Percentiles rank a stretch among this genome's conserved stretches.
Evolutionary conservation across 2,888 invertebrate genomes (phyloP).

Genomic region (Troides oblongomaculatus): DNA sequence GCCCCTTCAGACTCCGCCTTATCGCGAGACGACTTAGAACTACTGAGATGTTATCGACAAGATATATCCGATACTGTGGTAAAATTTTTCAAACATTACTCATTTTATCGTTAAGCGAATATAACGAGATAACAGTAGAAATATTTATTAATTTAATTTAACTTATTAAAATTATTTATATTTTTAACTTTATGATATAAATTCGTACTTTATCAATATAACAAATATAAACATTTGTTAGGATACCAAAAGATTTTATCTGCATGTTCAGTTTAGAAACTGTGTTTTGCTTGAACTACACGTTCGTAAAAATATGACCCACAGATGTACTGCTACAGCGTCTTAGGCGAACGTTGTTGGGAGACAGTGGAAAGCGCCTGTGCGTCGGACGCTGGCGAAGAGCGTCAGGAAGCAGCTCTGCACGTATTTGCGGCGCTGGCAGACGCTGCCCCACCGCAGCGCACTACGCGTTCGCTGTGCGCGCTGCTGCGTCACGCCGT

Average conservation of each 20-base stretch:
- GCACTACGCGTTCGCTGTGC: constrained; percentile 68
- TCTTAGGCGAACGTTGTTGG: constrained; percentile 87
- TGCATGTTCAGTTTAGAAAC: no score
- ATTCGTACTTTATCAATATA: no score
- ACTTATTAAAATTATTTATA: no score
- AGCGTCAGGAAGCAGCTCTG: constrained; percentile 62
- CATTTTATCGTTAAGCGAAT: neutral
- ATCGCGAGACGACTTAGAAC: constrained; percentile 90
- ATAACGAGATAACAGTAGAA: no score
- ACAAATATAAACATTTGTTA: no score
- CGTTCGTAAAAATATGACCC: neutral
- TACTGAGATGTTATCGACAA: constrained; percentile 91
- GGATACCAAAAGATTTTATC: no score
- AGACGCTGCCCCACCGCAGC: constrained; percentile 67
- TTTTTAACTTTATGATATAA: no score
- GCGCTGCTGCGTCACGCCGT: constrained; percentile 47
- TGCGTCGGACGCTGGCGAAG: constrained; percentile 78
- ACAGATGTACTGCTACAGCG: constrained; percentile 91
- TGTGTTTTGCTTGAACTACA: no score
- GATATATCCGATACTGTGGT: constrained; percentile 92
- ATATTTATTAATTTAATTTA: no score
- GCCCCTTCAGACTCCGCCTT: constrained; percentile 83
- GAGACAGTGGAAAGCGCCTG: constrained; percentile 84
- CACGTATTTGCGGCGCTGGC: constrained; percentile 78
- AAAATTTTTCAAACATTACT: constrained; percentile 43